These are phyloP conservation scores for Colletes latitarsis DNA, from an alignment of 1,140 invertebrate species.

Conservation along the genomic window DNA sequence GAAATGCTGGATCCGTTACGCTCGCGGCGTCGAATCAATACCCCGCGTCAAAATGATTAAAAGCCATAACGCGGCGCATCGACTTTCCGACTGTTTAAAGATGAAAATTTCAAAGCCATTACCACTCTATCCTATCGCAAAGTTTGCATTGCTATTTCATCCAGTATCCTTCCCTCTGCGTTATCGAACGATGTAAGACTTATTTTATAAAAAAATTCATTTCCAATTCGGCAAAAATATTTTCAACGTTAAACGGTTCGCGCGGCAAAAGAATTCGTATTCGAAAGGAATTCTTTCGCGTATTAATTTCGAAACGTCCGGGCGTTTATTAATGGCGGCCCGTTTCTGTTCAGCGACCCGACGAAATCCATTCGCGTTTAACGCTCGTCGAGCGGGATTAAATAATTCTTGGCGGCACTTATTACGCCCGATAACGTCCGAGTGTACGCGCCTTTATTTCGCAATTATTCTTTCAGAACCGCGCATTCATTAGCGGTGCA, in stretches of 20 bases:
- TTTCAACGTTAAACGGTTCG: no score
- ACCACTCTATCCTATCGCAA: background rate
- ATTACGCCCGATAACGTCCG: constrained; percentile 26
- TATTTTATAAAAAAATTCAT: no score
- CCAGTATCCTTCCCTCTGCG: background rate
- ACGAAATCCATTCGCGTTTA: constrained; percentile 1
- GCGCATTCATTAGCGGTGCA: constrained; percentile 29
- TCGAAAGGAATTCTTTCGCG: no score
- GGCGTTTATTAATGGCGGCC: background rate
- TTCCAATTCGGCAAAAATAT: no score
- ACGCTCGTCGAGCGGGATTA: background rate
- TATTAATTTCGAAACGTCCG: no score
- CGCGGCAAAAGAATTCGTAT: no score
- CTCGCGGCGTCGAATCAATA: background rate
- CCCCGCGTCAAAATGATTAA: constrained; percentile 15
- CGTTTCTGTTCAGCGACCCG: background rate
- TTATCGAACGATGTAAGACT: background rate
- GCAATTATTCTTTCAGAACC: constrained; percentile 21
- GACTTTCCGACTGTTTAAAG: constrained; percentile 19
- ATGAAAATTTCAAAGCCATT: constrained; percentile 21
- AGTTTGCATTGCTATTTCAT: constrained; percentile 4
- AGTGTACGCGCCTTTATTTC: constrained; percentile 32
- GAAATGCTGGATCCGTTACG: background rate
- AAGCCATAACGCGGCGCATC: background rate
- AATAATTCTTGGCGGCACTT: constrained; percentile 25